Conservation (phyloP, 2,797 vertebrate genomes). For the Melanogrammus aeglefinus region DNA sequence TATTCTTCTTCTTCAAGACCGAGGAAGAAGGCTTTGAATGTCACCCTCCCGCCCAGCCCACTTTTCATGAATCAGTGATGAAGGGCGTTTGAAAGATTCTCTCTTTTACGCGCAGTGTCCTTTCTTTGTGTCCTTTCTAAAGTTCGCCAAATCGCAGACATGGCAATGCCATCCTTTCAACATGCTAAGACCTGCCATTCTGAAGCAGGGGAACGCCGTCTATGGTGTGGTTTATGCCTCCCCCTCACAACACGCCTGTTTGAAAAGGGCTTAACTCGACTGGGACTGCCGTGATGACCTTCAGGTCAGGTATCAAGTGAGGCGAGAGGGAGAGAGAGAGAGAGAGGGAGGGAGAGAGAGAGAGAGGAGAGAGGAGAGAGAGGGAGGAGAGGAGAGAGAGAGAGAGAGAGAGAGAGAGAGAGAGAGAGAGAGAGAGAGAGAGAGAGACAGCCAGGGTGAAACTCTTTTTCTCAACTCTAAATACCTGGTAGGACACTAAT, state of each 20-base stretch:
- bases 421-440: neutral
- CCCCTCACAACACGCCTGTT: neutral
- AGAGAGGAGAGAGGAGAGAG: no score
- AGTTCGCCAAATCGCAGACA: slow-evolving; percentile 64
- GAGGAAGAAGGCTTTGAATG: slow-evolving; percentile 55
- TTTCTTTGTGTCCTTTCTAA: slow-evolving; percentile 64
- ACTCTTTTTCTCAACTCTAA: no score
- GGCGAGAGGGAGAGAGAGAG: neutral
- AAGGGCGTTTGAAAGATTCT: slow-evolving; percentile 55
- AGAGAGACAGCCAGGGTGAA: no score
- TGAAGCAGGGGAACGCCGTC: slow-evolving; percentile 40
- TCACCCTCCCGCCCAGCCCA: slow-evolving; percentile 31
- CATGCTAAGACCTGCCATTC: slow-evolving; percentile 49
- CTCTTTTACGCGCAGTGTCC: slow-evolving; percentile 37
- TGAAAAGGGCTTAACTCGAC: slow-evolving; percentile 14
- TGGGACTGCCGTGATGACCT: neutral
- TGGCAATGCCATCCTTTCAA: slow-evolving; percentile 20
- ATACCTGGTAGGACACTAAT: no score
- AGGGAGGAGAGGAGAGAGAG: no score
- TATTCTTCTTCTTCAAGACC: slow-evolving; percentile 45
- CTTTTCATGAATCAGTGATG: slow-evolving; percentile 66
- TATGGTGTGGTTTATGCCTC: neutral
- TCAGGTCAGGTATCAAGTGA: no score
- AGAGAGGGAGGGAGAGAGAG: no score
- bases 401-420: no score